Base-by-base conservation (phyloP, 2,888 invertebrate species). In the Acanthosepion pharaonis region DNA sequence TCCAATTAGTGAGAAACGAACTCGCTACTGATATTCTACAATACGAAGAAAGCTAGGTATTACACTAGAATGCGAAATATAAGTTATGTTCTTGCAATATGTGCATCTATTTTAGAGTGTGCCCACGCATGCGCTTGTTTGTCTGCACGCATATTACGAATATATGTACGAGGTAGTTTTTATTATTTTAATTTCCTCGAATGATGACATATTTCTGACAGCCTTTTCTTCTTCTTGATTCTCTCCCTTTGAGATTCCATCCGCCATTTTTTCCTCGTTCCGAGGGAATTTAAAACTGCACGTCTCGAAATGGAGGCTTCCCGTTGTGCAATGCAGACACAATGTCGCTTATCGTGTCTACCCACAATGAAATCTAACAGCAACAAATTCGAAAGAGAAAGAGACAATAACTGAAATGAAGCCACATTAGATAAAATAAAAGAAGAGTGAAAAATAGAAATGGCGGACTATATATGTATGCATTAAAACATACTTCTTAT, bases 121-220 rank as follows among this genome's bases (percentile, higher is more conserved):
- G 1, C 9, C 0, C 15, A 18, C n/a, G n/a, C 5, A n/a, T n/a
- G 23, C 23, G n/a, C n/a, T 18, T 78, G 15, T n/a, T 1, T 78
- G 15, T 78, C n/a, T 78, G 15, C 11, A n/a, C 33, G n/a, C n/a
- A n/a, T 78, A 78, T 78, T n/a, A n/a, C 11, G 78, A 4, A 78
- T 1, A 15, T n/a, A 78, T 33, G 78, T 78, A 78, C n/a, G 33
- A 33, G 15, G 15, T 78, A n/a, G n/a, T 78, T 78, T 78, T 33
- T 78, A n/a, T 78, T 78, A 78, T 78, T 11, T 78, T 78, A 78
- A 78, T 78, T n/a, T 78, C 78, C 78, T 78, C 78, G 78, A 33
- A 78, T 33, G 78, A 78, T 78, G 78, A 78, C n/a, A n/a, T 33
- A n/a, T 78, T 78, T 78, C 78, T 78, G n/a, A 78, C 78, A 78